Conservation (phyloP, 2,797 vertebrate genomes). For the Luscinia megarhynchos region DNA sequence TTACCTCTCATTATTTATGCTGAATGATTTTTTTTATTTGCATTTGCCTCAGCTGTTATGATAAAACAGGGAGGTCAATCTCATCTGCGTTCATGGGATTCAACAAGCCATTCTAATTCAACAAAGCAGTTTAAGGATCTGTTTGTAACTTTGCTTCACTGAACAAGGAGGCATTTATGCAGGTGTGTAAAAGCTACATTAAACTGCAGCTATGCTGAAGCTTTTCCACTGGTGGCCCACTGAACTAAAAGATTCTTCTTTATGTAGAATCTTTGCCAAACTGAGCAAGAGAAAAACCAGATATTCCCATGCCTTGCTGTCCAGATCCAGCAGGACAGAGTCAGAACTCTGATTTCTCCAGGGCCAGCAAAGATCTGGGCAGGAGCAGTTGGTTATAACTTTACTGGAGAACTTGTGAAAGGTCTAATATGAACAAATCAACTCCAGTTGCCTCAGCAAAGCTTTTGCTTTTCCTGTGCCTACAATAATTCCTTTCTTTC, state of each 20-base stretch:
- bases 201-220: background rate
- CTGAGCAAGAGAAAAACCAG: background rate
- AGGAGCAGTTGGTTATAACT: background rate
- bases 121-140: slow-evolving; percentile 13
- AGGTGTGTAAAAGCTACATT: slow-evolving; percentile 3
- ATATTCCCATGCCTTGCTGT: background rate
- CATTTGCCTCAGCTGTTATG: slow-evolving; percentile 51
- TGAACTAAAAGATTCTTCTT: background rate
- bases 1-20: slow-evolving; percentile 72
- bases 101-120: slow-evolving; percentile 23
- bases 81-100: slow-evolving; percentile 1
- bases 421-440: background rate
- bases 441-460: background rate
- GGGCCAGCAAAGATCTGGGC: background rate
- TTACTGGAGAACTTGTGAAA: background rate
- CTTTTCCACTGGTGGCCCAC: background rate
- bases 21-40: slow-evolving; percentile 58
- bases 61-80: slow-evolving; percentile 51
- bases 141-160: background rate
- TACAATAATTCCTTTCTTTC: background rate
- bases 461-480: background rate
- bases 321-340: background rate
- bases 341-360: background rate
- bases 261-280: background rate
- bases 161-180: background rate